phyloP scores from a whole-genome alignment of 2,888 invertebrate genomes.

The Agonopterix arenella region DNA sequence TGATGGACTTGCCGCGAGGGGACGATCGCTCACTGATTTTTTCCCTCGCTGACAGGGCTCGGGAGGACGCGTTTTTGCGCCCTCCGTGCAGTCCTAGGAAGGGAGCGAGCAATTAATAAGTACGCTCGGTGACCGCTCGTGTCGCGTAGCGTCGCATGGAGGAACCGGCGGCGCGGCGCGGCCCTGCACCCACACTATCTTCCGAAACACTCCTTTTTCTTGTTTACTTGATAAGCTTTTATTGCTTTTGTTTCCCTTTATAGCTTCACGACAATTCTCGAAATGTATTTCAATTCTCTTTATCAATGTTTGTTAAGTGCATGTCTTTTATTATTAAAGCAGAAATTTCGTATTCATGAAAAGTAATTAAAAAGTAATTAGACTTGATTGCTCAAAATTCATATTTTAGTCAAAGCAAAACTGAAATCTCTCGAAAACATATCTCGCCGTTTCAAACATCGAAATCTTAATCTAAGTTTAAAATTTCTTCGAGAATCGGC shows the following conservation, averaged over 20 bases:
- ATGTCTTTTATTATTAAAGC: constrained; percentile 5
- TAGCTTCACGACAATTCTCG: constrained; percentile 5
- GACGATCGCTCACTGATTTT: constrained; percentile 78
- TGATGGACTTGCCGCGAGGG: constrained; percentile 77
- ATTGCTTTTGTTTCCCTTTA: constrained; percentile 22
- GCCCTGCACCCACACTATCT: constrained; percentile 7
- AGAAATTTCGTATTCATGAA: constrained; percentile 16
- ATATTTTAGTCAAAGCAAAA: constrained; percentile 59
- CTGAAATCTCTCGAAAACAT: constrained; percentile 60
- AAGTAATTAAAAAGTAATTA: constrained; percentile 76
- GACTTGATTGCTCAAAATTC: constrained; percentile 65
- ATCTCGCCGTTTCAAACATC: constrained; percentile 68
- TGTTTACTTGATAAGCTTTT: constrained; percentile 41
- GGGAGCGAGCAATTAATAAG: constrained; percentile 74
- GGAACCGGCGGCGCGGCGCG: constrained; percentile 1
- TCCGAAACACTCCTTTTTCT: constrained; percentile 51
- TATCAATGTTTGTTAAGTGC: background rate
- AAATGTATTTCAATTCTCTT: background rate
- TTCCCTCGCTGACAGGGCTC: constrained; percentile 75
- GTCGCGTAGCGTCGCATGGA: constrained; percentile 10
- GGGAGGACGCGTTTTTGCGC: constrained; percentile 73
- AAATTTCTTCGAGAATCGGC: constrained; percentile 74
- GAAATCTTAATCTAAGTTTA: constrained; percentile 77
- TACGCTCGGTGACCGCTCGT: constrained; percentile 41
- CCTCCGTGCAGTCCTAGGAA: constrained; percentile 53